These are phyloP conservation scores for Poeciliopsis presidionis DNA, from an alignment of 2,797 vertebrate genomes.

Conservation along the genomic window DNA sequence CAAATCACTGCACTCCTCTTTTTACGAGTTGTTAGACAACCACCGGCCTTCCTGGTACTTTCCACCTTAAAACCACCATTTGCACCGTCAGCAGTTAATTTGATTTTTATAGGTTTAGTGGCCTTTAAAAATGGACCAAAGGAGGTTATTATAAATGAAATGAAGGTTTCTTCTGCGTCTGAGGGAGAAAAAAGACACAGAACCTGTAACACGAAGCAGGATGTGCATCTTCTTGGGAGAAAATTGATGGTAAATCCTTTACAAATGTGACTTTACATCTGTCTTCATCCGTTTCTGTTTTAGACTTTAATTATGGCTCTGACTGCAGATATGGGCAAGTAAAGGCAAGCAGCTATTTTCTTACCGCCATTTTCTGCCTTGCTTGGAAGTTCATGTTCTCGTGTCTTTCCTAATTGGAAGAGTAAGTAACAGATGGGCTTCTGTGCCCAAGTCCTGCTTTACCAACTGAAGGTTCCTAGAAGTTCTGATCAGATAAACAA, in stretches of 20 bases:
- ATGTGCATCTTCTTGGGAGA: background rate
- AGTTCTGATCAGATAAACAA: background rate
- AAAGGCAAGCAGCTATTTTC: slow-evolving; percentile 4
- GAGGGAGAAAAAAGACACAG: background rate
- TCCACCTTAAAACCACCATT: slow-evolving; percentile 6
- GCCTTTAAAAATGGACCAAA: slow-evolving; percentile 49
- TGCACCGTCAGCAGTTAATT: background rate
- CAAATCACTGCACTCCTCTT: slow-evolving; percentile 32
- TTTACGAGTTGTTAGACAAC: slow-evolving; percentile 14
- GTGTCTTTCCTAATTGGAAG: background rate
- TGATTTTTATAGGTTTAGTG: slow-evolving; percentile 9
- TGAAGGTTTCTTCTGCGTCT: background rate
- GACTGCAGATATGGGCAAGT: background rate
- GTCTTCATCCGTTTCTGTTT: background rate
- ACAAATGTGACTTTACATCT: background rate
- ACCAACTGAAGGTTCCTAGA: background rate
- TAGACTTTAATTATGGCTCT: background rate
- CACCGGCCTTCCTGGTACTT: slow-evolving; percentile 11
- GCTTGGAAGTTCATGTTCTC: background rate
- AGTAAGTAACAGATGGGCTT: background rate
- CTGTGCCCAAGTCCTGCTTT: background rate
- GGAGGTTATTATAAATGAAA: slow-evolving; percentile 10
- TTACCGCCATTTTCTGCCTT: background rate
- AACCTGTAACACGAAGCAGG: background rate
- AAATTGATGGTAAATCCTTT: background rate